Conservation (phyloP, 2,888 invertebrate species). For the Diplazon laetatorius region DNA sequence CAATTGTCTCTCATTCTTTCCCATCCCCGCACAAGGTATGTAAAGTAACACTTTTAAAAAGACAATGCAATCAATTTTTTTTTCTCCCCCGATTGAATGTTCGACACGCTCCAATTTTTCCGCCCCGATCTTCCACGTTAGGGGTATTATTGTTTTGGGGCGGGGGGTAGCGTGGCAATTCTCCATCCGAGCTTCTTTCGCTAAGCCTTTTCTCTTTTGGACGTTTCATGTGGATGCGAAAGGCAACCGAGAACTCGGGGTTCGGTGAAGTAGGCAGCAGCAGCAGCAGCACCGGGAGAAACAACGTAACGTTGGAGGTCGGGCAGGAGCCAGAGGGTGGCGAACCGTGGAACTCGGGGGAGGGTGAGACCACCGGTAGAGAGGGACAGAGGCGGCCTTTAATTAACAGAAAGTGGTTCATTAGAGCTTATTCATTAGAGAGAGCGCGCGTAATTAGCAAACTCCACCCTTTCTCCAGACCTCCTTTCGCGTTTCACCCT, state of each 20-base stretch:
- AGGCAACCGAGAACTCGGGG: conserved; percentile 56
- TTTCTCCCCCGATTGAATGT: no score
- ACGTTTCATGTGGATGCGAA: conserved; percentile 64
- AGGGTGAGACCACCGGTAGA: conserved; percentile 47
- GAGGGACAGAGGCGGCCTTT: conserved; percentile 86
- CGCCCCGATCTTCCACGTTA: no score
- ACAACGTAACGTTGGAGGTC: conserved; percentile 45
- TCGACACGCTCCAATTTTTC: no score
- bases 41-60: neutral
- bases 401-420: conserved; percentile 96
- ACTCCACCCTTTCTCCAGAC: conserved; percentile 85
- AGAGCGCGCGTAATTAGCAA: conserved; percentile 93
- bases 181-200: conserved; percentile 77
- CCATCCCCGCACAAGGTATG: neutral
- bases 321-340: conserved; percentile 47
- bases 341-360: conserved; percentile 28
- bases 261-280: conserved; percentile 27
- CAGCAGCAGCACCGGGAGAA: conserved; percentile 18
- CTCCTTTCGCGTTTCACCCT: conserved; percentile 78
- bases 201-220: conserved; percentile 76
- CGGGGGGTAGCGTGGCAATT: conserved; percentile 66
- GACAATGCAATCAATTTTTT: no score
- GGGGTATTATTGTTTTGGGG: conserved; percentile 23
- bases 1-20: no score
- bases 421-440: conserved; percentile 95